Evolutionary conservation across 2,797 vertebrate species (phyloP), one percentile per base, ranked within the genome.

Genomic region (Centropyge bicolor): DNA sequence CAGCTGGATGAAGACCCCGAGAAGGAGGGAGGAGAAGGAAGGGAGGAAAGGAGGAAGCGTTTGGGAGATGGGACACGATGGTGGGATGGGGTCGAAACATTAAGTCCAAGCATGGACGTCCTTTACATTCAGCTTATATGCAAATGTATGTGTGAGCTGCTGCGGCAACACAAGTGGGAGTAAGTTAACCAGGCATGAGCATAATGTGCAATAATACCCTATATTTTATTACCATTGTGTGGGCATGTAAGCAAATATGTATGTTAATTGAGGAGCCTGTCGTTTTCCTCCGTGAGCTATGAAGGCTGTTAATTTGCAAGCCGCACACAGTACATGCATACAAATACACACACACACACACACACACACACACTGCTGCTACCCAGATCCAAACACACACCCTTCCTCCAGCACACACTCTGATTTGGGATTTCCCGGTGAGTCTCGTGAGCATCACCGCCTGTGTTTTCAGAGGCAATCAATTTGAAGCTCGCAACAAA

Each of bases 1-100:
- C 6, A 16, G 74, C 67, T 75, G 79, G 68, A 79, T 84, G 82
- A 86, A 87, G 72, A 86, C 70, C 79, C 76, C 74, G 70, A 74
- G 70, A 54, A 67, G 60, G 49, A 78, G 35, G 52, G 61, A 20
- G 55, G 48, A 65, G 31, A 19, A 16, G 16, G 35, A 22, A 43
- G 40, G 12, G 12, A 59, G 7, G 9, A 16, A 72, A 6, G 64
- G 38, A 71, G 38, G 11, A 24, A 35, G 31, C 0, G 22, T 62
- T 82, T 52, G 64, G 69, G 27, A 31, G 27, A 31, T 31, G 27
- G 27, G 27, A 31, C 27, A 2, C 4, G 27, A 31, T 31, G 27
- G 27, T 31, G 4, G 27, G 27, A 31, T 31, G 27, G 27, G 27
- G 27, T 4, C 5, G 6, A 70, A 71, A 74, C 64, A 71, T 71